A percentile compares a stretch with the other conserved stretches of the same genome.
Evolutionary conservation across 1,140 invertebrate genomes (phyloP).

Genomic region (Drosophila fuyamai): DNA sequence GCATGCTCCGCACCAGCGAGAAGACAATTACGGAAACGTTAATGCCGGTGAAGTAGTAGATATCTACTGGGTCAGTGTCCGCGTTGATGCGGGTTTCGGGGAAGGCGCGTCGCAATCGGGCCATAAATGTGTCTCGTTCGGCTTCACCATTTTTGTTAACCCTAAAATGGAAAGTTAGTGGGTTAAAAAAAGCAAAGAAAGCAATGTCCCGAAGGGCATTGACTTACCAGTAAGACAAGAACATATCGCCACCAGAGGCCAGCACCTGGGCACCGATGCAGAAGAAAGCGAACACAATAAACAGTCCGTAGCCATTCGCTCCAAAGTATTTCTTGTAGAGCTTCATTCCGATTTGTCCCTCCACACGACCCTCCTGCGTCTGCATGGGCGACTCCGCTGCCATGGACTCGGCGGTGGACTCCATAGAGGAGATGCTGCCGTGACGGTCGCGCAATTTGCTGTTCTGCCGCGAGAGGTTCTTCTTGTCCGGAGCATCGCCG

Average conservation of each 20-base stretch:
- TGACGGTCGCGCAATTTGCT: conserved; percentile 77
- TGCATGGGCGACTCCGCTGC: conserved; percentile 85
- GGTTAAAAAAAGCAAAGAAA: neutral
- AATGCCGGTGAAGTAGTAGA: conserved; percentile 86
- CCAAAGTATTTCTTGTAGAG: conserved; percentile 88
- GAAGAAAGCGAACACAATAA: conserved; percentile 82
- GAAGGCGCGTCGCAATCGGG: conserved; percentile 51
- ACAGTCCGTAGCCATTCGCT: conserved; percentile 86
- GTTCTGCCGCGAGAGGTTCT: conserved; percentile 62
- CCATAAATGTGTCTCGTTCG: conserved; percentile 51
- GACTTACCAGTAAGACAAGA: conserved; percentile 88
- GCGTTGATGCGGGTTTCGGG: conserved; percentile 58
- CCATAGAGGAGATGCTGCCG: conserved; percentile 85
- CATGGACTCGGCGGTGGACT: conserved; percentile 87
- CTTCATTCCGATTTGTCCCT: conserved; percentile 86
- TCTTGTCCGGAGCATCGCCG: conserved; percentile 44
- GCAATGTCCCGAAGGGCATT: too few species aligned
- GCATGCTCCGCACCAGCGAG: conserved; percentile 86
- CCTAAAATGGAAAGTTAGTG: conserved; percentile 27
- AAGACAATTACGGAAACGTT: conserved; percentile 87
- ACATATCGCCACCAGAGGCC: conserved; percentile 89
- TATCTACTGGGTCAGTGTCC: conserved; percentile 71
- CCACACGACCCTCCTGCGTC: conserved; percentile 86
- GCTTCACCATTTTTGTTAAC: conserved; percentile 75
- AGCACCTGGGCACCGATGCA: conserved; percentile 87